Conservation (phyloP, 2,113 vertebrate genomes). For the Protomyctophum bolini region DNA sequence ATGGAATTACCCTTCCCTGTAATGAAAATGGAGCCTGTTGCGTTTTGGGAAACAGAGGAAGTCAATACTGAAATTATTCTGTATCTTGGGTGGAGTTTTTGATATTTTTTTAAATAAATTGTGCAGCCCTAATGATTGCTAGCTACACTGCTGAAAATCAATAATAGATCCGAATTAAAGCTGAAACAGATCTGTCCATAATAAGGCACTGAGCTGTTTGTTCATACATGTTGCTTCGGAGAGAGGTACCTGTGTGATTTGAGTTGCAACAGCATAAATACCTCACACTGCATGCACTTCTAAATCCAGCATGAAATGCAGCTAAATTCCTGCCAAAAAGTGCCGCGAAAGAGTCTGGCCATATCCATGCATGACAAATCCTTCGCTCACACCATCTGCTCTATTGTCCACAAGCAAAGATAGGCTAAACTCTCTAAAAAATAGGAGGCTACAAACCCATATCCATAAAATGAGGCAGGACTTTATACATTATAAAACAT, state of each 20-base stretch:
- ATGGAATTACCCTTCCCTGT: no score
- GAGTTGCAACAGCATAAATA: constrained; percentile 11
- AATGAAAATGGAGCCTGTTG: no score
- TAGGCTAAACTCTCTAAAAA: constrained; percentile 45
- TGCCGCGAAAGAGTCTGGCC: constrained; percentile 64
- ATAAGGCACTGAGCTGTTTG: no score
- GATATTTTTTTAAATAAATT: no score
- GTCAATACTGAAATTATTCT: no score
- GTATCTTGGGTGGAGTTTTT: no score
- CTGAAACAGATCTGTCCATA: no score
- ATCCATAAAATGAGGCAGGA: no score
- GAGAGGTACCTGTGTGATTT: constrained; percentile 18
- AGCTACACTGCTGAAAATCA: no score
- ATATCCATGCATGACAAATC: constrained; percentile 71
- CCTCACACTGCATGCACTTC: constrained; percentile 42
- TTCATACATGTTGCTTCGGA: constrained; percentile 8
- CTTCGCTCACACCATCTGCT: constrained; percentile 71
- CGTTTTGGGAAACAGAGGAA: no score
- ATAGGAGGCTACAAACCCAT: not conserved
- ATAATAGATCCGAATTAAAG: no score
- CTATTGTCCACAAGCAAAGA: constrained; percentile 72
- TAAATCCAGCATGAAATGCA: constrained; percentile 64
- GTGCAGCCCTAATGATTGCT: no score
- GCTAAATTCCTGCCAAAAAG: constrained; percentile 66
- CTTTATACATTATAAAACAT: constrained; percentile 45